Evolutionary conservation across 2,797 vertebrate genomes (phyloP).

Genomic region (Gadopsis bispinosus): DNA sequence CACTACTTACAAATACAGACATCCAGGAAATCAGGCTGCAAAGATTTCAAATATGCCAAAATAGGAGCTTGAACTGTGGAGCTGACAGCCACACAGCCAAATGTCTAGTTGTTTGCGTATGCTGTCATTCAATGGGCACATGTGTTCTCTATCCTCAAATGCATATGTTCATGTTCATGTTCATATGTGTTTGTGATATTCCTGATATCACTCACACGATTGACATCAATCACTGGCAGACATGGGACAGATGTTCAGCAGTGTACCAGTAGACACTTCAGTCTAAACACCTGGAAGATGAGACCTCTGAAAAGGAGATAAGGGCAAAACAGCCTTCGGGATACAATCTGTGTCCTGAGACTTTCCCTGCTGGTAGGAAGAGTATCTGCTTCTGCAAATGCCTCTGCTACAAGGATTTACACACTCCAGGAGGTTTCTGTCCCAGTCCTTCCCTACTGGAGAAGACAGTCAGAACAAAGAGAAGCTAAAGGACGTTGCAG

Average conservation of each 20-base stretch:
- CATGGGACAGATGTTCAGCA: slow-evolving; percentile 68
- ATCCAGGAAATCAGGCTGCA: background rate
- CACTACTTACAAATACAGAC: slow-evolving; percentile 9
- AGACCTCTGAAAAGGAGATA: slow-evolving; percentile 45
- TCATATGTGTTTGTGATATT: slow-evolving; percentile 50
- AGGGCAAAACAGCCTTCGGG: slow-evolving; percentile 49
- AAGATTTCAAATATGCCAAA: slow-evolving; percentile 18
- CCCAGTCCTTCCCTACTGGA: slow-evolving; percentile 16
- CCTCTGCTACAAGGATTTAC: slow-evolving; percentile 29
- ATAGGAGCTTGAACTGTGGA: background rate
- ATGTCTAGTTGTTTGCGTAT: slow-evolving; percentile 39
- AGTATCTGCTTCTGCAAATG: slow-evolving; percentile 25
- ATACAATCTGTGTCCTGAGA: slow-evolving; percentile 42
- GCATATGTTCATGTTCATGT: slow-evolving; percentile 44
- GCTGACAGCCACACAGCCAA: slow-evolving; percentile 28
- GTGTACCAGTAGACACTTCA: slow-evolving; percentile 59
- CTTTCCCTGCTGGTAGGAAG: slow-evolving; percentile 24
- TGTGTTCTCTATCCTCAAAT: slow-evolving; percentile 42
- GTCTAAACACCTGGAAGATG: slow-evolving; percentile 65
- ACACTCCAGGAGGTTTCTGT: slow-evolving; percentile 51
- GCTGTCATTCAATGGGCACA: slow-evolving; percentile 19
- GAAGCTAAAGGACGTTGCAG: slow-evolving; percentile 43
- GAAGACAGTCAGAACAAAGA: slow-evolving; percentile 50
- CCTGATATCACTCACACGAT: slow-evolving; percentile 54
- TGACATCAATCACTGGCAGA: slow-evolving; percentile 64